Percentiles rank a stretch among this genome's conserved stretches.
These are phyloP conservation scores for Oreochromis tanganicae DNA, from an alignment of 2,113 vertebrate species.

Conservation along the genomic window DNA sequence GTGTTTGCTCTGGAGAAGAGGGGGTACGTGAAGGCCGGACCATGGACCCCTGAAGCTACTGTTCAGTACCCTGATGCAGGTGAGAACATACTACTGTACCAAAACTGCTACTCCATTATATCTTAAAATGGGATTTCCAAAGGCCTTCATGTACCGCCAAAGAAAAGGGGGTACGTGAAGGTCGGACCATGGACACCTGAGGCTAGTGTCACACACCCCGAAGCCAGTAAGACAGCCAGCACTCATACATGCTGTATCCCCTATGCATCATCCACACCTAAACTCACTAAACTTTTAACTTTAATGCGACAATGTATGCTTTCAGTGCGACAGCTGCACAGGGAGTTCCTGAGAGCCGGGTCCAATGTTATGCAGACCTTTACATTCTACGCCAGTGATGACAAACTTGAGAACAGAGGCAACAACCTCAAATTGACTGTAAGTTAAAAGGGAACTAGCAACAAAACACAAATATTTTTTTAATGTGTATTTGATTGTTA, in stretches of 20 bases:
- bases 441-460: too few species aligned
- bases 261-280: neutral
- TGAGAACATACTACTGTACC: neutral
- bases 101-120: neutral
- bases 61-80: neutral
- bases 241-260: neutral
- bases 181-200: conserved; percentile 98
- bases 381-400: conserved; percentile 95
- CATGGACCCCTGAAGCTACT: neutral
- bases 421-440: conserved; percentile 80
- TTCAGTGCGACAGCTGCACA: conserved; percentile 88
- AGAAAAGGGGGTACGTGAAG: conserved; percentile 95
- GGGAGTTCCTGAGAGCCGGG: conserved; percentile 91
- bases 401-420: conserved; percentile 95
- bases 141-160: conserved; percentile 87
- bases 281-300: neutral
- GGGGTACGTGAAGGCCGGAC: conserved; percentile 72
- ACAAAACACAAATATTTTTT: too few species aligned
- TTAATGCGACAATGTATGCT: neutral
- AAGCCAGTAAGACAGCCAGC: conserved; percentile 79
- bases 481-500: too few species aligned
- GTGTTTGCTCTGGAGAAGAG: conserved; percentile 96
- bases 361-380: conserved; percentile 93
- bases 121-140: neutral
- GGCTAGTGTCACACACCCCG: conserved; percentile 85